A percentile compares a stretch with the other conserved stretches of the same genome.
Conservation (phyloP, 2,797 vertebrate species). For the Petrocephalus schoutedeni region DNA sequence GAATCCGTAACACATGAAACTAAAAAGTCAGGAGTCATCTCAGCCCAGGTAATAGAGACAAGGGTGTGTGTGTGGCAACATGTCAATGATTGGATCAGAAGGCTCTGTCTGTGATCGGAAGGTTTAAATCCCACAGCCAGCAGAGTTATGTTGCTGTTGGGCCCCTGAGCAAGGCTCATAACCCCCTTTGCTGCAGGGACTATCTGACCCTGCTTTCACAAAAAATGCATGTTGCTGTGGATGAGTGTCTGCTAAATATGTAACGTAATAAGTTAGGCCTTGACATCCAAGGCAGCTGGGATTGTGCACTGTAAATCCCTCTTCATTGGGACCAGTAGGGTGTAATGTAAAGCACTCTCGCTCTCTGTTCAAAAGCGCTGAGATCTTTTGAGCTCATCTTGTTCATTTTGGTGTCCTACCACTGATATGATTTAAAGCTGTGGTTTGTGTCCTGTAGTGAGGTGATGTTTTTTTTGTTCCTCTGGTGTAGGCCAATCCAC, state of each 20-base stretch:
- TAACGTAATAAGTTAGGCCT: no score
- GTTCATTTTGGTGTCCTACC: neutral
- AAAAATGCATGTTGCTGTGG: neutral
- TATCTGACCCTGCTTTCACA: neutral
- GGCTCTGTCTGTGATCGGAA: neutral
- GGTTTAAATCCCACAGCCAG: neutral
- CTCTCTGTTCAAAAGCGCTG: neutral
- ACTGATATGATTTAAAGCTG: neutral
- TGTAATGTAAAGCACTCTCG: neutral
- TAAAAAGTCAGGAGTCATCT: neutral
- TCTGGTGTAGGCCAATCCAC: neutral
- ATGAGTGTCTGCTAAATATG: neutral
- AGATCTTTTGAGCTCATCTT: neutral
- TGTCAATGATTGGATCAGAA: no score
- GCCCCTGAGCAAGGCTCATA: neutral
- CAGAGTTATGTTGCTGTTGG: neutral
- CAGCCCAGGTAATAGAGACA: neutral
- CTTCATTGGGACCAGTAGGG: neutral
- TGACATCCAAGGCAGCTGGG: neutral
- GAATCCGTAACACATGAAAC: neutral
- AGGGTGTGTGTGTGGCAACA: neutral
- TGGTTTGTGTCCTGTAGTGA: neutral
- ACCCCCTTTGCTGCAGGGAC: neutral
- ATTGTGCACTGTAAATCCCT: neutral
- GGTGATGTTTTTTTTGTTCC: neutral